phyloP scores from a whole-genome alignment of 2,888 invertebrate genomes.

The Andrena chrysosceles region DNA sequence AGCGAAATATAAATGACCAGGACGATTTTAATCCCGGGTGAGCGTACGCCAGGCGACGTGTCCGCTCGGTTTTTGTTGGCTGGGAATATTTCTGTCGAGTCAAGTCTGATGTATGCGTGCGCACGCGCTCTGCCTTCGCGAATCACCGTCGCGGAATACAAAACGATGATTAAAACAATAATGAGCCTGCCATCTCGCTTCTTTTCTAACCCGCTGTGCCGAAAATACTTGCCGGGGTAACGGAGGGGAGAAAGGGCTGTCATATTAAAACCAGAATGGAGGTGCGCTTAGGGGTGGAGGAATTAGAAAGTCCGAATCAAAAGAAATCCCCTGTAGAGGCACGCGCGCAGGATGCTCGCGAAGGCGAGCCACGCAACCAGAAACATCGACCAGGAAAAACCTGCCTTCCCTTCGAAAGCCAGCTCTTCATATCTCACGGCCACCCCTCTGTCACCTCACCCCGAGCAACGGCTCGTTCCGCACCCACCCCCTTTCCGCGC shows the following conservation, averaged over 20 bases:
- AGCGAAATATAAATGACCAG: slow-evolving; percentile 28
- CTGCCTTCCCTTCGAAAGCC: slow-evolving; percentile 24
- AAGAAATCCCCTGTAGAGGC: background rate
- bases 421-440: slow-evolving; percentile 33
- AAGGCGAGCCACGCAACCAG: slow-evolving; percentile 20
- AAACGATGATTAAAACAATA: background rate
- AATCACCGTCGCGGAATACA: background rate
- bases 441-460: slow-evolving; percentile 56
- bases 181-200: background rate
- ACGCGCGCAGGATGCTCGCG: slow-evolving; percentile 1
- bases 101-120: background rate
- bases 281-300: background rate
- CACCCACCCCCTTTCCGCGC: slow-evolving; percentile 2
- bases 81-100: slow-evolving; percentile 31
- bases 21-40: slow-evolving; percentile 35
- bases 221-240: background rate
- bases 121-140: background rate
- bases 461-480: slow-evolving; percentile 40
- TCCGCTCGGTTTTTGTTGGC: background rate
- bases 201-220: background rate
- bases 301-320: background rate
- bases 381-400: slow-evolving; percentile 51
- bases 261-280: too few species aligned
- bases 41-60: slow-evolving; percentile 11
- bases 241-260: background rate